Base-by-base conservation (phyloP, 2,888 invertebrate species). In the Apodemia zela region DNA sequence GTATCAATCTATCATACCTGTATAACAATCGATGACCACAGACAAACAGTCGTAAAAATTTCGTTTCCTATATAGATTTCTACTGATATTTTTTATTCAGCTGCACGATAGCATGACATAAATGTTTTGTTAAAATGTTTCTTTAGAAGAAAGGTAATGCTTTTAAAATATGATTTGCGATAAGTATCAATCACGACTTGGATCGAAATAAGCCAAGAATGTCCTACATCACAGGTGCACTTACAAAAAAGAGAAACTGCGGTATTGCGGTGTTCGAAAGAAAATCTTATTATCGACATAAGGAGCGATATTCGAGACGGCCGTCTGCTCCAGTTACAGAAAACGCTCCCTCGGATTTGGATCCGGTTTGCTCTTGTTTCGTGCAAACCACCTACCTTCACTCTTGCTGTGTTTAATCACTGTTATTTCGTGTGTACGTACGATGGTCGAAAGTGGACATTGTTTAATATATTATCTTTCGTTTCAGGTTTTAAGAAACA, bases 191-290 rank as follows among this genome's bases (percentile, higher is more conserved):
- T 84, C 81, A 82, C 72, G 75, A 77, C 75, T 75, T 74, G 71
- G 84, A 81, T 84, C 78, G 80, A 81, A 84, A 85, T 84, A 81
- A 84, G 79, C 76, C 80, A 80, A 81, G 83, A 85, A 80, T 86
- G 87, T 73, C 81, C 85, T 79, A 86, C 85, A 86, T 89, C 76
- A 77, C 88, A 87, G 87, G 86, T 88, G 84, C 76, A 82, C 75
- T 80, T 75, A 83, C 84, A 87, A 89, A 90, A 90, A 90, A 90
- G 89, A 90, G 90, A 90, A 90, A 90, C 81, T 81, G 77, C 77
- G 73, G 74, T 75, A 71, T 79, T 81, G 81, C 83, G 78, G 82
- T 74, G 82, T 77, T 81, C 79, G 80, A 85, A 89, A 85, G 86
- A 89, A 89, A 89, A 89, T 86, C 84, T 85, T 89, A 89, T 85